These are phyloP conservation scores for Drosophila athabasca DNA, from an alignment of 1,140 invertebrate genomes.

Conservation along the genomic window DNA sequence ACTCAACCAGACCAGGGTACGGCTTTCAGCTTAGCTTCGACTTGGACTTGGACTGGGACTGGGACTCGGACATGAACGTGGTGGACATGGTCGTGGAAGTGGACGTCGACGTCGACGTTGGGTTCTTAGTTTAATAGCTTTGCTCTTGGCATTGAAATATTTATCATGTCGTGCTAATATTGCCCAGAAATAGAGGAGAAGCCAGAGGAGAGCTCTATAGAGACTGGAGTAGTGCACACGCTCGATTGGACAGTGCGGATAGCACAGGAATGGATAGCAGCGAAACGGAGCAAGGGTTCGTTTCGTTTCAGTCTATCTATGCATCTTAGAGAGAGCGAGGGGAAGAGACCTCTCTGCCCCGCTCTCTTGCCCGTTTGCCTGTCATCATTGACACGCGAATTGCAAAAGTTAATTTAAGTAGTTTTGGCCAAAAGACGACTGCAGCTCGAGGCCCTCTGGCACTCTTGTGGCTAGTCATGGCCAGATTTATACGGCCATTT, in stretches of 20 bases:
- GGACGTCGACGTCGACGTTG: neutral
- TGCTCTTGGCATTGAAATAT: slow-evolving; percentile 72
- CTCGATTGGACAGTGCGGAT: slow-evolving; percentile 56
- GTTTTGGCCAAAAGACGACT: slow-evolving; percentile 52
- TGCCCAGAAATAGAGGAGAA: slow-evolving; percentile 37
- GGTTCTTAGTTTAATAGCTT: slow-evolving; percentile 64
- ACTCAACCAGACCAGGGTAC: slow-evolving; percentile 49
- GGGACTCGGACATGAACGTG: no score
- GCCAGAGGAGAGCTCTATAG: neutral
- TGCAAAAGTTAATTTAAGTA: slow-evolving; percentile 73
- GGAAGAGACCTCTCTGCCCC: neutral
- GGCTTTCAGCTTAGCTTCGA: slow-evolving; percentile 38
- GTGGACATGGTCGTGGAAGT: no score
- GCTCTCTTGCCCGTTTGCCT: slow-evolving; percentile 46
- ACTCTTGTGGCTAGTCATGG: slow-evolving; percentile 44
- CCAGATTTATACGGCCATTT: slow-evolving; percentile 63
- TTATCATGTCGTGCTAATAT: slow-evolving; percentile 63
- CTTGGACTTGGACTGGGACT: neutral
- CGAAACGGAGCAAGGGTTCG: slow-evolving; percentile 5
- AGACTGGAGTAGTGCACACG: slow-evolving; percentile 49
- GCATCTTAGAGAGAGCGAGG: slow-evolving; percentile 9
- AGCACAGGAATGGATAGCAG: slow-evolving; percentile 12
- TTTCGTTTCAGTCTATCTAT: slow-evolving; percentile 31
- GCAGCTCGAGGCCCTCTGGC: slow-evolving; percentile 18
- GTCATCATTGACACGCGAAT: slow-evolving; percentile 70